Base-by-base conservation (phyloP, 1,140 invertebrate species). In the Pristionchus pacificus region DNA sequence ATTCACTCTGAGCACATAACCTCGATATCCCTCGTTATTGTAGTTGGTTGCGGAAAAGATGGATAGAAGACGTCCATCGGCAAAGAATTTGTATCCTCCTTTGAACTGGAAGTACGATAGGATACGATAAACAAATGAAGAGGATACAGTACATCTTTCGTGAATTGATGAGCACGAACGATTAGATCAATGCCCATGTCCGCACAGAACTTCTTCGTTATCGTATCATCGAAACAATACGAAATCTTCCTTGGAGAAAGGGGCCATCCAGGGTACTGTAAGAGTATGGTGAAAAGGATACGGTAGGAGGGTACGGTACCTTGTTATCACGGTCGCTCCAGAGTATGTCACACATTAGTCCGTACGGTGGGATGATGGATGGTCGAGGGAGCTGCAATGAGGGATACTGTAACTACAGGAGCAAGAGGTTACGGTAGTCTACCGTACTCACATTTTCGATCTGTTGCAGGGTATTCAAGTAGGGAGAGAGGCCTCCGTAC, bases 261-360 rank as follows among this genome's bases (percentile, higher is more conserved):
- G 0, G 24, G 27, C 65, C 65, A 73, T 1, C 65, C 66, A 30
- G 6, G 38, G 38, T 49, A 49, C 38, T 49, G 38, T 49, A 49
- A 49, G 38, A 6, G 6, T 49, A 6, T 49, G 19, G 6, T 19
- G 38, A 10, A 49, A 49, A 6, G 6, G 6, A 6, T 10, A 49
- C 38, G 19, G 38, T 49, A 6, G 38, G 6, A 19, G 38, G 6
- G 38, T 25, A 31, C 2, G 25, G 29, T 25, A 28, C 29, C 27
- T 65, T 60, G 14, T 59, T 61, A 14, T 65, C 25, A 95, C 93
- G 93, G 88, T 96, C 93, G 75, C 93, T 94, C 96, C 95, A 97
- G 65, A 98, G 89, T 70, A 98, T 88, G 87, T 98, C 95, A 88
- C 96, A 98, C 94, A 98, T 86, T 95, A 95, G 87, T 97, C 95